Evolutionary conservation across 2,797 vertebrate genomes (phyloP).

Genomic region (Morelia viridis): DNA sequence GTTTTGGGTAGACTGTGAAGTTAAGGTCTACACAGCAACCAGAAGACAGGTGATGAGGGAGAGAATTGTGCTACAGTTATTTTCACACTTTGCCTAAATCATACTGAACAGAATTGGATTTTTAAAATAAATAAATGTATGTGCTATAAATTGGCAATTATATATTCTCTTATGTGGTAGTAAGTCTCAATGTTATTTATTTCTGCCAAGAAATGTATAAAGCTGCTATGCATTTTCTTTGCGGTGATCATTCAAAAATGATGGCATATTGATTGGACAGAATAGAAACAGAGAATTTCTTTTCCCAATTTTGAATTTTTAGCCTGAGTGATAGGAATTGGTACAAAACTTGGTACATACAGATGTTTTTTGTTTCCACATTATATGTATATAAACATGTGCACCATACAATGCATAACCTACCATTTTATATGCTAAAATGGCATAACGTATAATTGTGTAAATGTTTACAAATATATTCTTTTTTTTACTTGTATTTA

Average conservation of each 20-base stretch:
- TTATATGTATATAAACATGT: no score
- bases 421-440: no score
- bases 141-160: background rate
- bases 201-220: background rate
- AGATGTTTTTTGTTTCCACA: no score
- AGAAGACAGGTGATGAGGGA: background rate
- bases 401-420: no score
- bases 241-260: background rate
- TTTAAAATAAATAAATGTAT: background rate
- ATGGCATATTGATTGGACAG: background rate
- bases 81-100: background rate
- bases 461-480: background rate
- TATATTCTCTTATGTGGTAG: background rate
- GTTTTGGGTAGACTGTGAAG: background rate
- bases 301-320: background rate
- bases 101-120: background rate
- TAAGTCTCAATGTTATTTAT: background rate
- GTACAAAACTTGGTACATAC: no score
- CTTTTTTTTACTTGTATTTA: background rate
- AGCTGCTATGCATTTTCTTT: background rate
- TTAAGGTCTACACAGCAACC: background rate
- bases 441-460: no score
- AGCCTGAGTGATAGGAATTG: background rate
- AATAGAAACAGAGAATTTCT: background rate
- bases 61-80: background rate